Base-by-base conservation (phyloP, 1,140 invertebrate genomes). In the Nasonia longicornis region DNA sequence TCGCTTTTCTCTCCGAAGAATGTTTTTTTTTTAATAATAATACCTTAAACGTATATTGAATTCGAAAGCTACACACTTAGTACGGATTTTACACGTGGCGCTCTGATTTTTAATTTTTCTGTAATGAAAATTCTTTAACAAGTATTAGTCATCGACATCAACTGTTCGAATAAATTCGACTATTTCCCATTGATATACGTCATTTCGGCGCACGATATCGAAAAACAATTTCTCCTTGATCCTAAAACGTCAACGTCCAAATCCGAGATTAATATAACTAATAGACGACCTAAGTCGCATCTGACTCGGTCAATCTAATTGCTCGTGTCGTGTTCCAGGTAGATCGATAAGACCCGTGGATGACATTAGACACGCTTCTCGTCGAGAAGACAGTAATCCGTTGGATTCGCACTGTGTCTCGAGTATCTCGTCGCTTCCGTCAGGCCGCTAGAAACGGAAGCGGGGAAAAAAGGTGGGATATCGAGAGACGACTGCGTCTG, bases 361-460 rank as follows among this genome's bases (percentile, higher is more conserved):
- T 70, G 64, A 26, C 66, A 48, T 70, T 77, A 63, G 38, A 77
- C 22, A 77, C 42, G 38, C 20, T 48, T 26, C 22, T 42, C 14
- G 38, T 48, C 1, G n/a, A 29, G 14, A 52, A 74, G 73, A 64
- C 52, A 75, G 45, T 75, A 75, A 75, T 75, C 73, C 73, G 26
- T 20, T 35, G 52, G 73, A 63, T 63, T 75, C 73, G 52, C 11
- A 26, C 48, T 16, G 11, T 26, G 52, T 83, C 84, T 82, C 82
- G 81, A 81, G 71, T 82, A 82, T 84, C 80, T 80, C 75, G 83
- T 63, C 76, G 45, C 66, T 78, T 67, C 82, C 58, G 48, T 63
- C 45, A 71, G 64, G 64, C 75, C 52, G 64, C 29, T 64, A 31
- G 74, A 83, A 79, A 78, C 63, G 74, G 29, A 75, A 85, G 52